Base-by-base conservation (phyloP, 1,140 invertebrate species). In the Phthorimaea operculella region DNA sequence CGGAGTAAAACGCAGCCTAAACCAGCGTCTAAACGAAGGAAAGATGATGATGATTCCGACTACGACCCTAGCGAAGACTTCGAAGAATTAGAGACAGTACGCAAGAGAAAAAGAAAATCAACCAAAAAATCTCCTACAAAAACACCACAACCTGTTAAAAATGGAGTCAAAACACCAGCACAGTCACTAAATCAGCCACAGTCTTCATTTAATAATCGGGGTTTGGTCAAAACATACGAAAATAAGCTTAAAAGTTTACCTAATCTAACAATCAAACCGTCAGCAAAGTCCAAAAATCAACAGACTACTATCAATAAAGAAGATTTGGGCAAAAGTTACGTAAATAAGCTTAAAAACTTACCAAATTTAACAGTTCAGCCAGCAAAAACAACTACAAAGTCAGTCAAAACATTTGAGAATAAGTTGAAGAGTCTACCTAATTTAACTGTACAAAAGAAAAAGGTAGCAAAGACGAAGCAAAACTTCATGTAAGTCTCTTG, bases 21-120 rank as follows among this genome's bases (percentile, higher is more conserved):
- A 68, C 57, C 59, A 28, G 21, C 2, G 2, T 28, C 2, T n/a
- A 57, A 63, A 33, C 70, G 66, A 39, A 70, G 61, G 36, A 59
- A 66, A 34, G 68, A 71, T 4, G 72, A 71, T 4, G 72, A 79
- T 9, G 81, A 82, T 54, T 73, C 72, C 4, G 81, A 84, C 52
- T 84, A 81, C 42, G 73, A 81, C 58, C 79, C 81, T 0, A 57
- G 51, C 4, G 64, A 72, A 21, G 74, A 84, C 28, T 21, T 62
- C 6, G 21, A 28, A 28, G 21, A 28, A 28, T 28, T 28, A 28
- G 21, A 28, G 1, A 55, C 61, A n/a, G 33, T 11, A 12, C 54
- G n/a, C 15, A 47, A 47, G 16, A 47, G 15, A 17, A n/a, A n/a
- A n/a, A 47, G 16, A 47, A 47, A 47, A 17, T 9, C 16, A 15